Percentiles rank a stretch among this genome's conserved stretches.
phyloP scores from a whole-genome alignment of 1,140 invertebrate species.

The Trichogramma pretiosum region DNA sequence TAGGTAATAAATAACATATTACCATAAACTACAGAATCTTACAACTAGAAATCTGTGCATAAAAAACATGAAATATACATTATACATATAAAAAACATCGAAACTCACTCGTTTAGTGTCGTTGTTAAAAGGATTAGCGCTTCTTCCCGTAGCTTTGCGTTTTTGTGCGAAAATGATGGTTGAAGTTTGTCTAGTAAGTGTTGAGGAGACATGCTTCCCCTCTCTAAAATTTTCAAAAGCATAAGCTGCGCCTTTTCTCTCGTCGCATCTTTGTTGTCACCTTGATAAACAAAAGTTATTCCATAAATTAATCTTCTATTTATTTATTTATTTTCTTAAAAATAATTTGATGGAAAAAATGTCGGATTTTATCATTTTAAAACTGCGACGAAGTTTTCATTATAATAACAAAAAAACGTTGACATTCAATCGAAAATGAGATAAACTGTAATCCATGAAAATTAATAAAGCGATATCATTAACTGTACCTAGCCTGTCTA shows the following conservation, averaged over 20 bases:
- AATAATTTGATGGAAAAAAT: neutral
- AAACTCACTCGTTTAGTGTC: constrained; percentile 69
- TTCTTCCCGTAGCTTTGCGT: constrained; percentile 79
- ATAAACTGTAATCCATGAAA: no score
- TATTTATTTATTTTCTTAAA: neutral
- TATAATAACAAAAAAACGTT: no score
- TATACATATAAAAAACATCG: neutral
- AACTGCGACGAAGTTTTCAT: no score
- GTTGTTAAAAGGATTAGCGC: constrained; percentile 68
- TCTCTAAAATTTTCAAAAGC: constrained; percentile 70
- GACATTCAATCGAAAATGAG: no score
- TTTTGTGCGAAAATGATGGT: constrained; percentile 73
- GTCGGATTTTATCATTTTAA: no score
- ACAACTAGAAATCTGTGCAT: no score
- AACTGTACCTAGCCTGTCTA: constrained; percentile 72
- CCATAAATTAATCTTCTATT: neutral
- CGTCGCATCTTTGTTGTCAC: constrained; percentile 76
- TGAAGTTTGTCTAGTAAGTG: constrained; percentile 69
- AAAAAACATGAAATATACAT: no score
- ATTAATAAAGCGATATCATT: constrained; percentile 22
- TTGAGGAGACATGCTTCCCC: constrained; percentile 68
- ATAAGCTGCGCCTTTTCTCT: constrained; percentile 74
- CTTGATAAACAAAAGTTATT: constrained; percentile 37
- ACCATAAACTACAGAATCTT: no score
- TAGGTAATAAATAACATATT: neutral